A percentile compares a stretch with the other conserved stretches of the same genome.
Conservation (phyloP, 2,113 vertebrate genomes). For the Leptobrachium leishanense region DNA sequence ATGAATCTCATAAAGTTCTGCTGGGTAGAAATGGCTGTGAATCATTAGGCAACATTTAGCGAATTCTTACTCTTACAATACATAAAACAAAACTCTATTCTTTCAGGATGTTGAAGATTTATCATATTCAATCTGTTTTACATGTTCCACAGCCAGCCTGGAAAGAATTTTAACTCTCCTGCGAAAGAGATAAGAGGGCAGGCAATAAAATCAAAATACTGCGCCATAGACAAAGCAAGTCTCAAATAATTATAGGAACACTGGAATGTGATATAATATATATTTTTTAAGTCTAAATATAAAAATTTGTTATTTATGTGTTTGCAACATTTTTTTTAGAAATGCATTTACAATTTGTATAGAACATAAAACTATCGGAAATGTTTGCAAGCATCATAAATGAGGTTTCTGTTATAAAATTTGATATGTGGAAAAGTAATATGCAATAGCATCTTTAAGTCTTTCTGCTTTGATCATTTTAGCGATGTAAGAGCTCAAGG, state of each 20-base stretch:
- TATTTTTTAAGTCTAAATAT: too few relatives aligned
- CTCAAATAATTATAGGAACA: not conserved
- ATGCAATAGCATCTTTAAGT: too few relatives aligned
- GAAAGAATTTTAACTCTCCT: not conserved
- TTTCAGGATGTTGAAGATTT: not conserved
- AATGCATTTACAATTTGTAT: too few relatives aligned
- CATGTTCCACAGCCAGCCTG: not conserved
- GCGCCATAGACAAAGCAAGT: not conserved
- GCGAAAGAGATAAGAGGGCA: not conserved
- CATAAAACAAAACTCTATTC: slow-evolving; percentile 9
- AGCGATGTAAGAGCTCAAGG: too few relatives aligned
- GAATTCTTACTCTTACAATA: slow-evolving; percentile 12
- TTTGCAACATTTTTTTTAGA: too few relatives aligned
- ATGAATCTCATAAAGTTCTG: slow-evolving; percentile 63
- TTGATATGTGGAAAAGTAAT: too few relatives aligned
- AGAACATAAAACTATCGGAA: too few relatives aligned
- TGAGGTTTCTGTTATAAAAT: too few relatives aligned
- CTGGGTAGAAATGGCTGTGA: slow-evolving; percentile 51
- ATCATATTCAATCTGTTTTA: not conserved
- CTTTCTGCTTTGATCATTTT: too few relatives aligned
- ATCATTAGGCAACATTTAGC: slow-evolving; percentile 24
- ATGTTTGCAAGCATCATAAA: too few relatives aligned
- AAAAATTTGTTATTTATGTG: too few relatives aligned
- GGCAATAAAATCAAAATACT: slow-evolving; percentile 2
- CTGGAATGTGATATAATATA: not conserved